These are phyloP conservation scores for Falco punctatus DNA, from an alignment of 2,113 vertebrate genomes.

Conservation along the genomic window DNA sequence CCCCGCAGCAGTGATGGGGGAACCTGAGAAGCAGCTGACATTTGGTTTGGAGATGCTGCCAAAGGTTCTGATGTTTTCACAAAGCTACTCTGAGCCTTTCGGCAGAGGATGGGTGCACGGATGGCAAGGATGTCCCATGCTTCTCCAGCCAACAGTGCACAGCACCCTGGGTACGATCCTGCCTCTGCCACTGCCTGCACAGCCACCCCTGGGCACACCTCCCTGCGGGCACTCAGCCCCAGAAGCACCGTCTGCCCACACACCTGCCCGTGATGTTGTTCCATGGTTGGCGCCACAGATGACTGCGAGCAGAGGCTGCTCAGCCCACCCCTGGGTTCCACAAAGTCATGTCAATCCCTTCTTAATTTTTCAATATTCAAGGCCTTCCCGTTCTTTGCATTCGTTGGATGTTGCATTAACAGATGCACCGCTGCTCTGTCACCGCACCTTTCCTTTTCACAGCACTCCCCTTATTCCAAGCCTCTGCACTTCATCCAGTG, in stretches of 20 bases:
- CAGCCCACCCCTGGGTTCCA: not conserved
- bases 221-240: not conserved
- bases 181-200: rapidly evolving
- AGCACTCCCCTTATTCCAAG: rapidly evolving
- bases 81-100: rapidly evolving
- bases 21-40: not conserved
- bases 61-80: not conserved
- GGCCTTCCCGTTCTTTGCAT: not conserved
- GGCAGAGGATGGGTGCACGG: not conserved
- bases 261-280: not conserved
- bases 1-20: not conserved
- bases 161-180: not conserved
- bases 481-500: not conserved
- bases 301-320: not conserved
- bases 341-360: rapidly evolving
- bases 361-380: rapidly evolving
- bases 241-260: rapidly evolving
- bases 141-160: not conserved
- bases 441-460: not conserved
- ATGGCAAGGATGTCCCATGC: rapidly evolving
- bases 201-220: rapidly evolving
- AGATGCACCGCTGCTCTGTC: rapidly evolving
- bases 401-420: not conserved
- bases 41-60: not conserved
- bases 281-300: rapidly evolving